phyloP scores from a whole-genome alignment of 2,888 invertebrate species.

The Xestoiulus laeticollis region DNA sequence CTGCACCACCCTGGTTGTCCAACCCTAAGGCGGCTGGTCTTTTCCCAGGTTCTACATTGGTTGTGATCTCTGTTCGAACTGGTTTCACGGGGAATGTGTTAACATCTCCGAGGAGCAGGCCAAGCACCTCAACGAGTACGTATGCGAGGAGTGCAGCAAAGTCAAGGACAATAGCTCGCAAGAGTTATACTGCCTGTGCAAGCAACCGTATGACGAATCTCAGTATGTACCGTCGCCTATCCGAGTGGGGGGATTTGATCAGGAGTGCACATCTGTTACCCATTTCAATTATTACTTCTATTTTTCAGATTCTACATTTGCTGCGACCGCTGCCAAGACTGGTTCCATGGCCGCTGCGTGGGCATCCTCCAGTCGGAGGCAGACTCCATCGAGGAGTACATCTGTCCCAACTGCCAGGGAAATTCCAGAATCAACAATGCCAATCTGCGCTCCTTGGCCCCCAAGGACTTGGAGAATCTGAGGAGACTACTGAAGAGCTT shows the following conservation, averaged over 20 bases:
- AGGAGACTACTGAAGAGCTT: constrained; percentile 88
- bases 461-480: constrained; percentile 82
- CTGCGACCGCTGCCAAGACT: constrained; percentile 98
- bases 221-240: constrained; percentile 73
- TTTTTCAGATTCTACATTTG: constrained; percentile 95
- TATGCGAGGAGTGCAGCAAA: constrained; percentile 71
- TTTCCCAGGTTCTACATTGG: constrained; percentile 88
- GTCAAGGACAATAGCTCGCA: constrained; percentile 79
- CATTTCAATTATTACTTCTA: neutral
- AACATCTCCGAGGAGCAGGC: constrained; percentile 92
- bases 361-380: constrained; percentile 94
- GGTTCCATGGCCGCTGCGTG: constrained; percentile 98
- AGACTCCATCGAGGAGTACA: constrained; percentile 93
- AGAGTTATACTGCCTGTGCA: constrained; percentile 94
- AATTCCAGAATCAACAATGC: constrained; percentile 88
- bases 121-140: constrained; percentile 86
- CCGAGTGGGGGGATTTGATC: neutral
- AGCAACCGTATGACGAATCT: constrained; percentile 96
- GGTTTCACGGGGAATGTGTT: constrained; percentile 98
- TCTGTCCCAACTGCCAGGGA: constrained; percentile 94
- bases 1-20: neutral
- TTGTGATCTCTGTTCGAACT: constrained; percentile 96
- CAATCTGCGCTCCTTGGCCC: constrained; percentile 84
- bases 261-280: neutral
- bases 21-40: constrained; percentile 23